Evolutionary conservation across 2,113 vertebrate species (phyloP).

Genomic region (Aptenodytes patagonicus): DNA sequence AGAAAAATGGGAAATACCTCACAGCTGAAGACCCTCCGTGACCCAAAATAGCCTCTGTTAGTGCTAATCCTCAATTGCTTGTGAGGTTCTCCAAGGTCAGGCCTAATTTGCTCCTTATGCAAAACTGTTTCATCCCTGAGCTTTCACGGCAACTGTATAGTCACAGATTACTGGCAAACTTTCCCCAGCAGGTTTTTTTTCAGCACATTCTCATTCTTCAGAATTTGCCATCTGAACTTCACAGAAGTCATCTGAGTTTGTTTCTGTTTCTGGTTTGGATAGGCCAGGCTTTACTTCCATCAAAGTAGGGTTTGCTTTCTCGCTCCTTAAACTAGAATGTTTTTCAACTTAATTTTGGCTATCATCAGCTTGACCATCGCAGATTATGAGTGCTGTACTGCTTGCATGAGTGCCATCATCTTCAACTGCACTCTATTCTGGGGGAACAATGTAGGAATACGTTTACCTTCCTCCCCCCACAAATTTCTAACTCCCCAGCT

Average conservation of each 20-base stretch:
- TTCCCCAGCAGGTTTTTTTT: background rate
- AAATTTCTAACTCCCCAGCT: background rate
- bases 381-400: background rate
- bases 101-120: background rate
- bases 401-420: background rate
- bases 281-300: background rate
- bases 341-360: background rate
- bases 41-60: conserved; percentile 13
- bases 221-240: background rate
- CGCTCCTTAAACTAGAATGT: background rate
- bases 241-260: background rate
- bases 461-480: background rate
- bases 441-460: too few species aligned
- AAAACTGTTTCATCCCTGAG: background rate
- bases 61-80: background rate
- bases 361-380: background rate
- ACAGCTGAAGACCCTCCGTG: background rate
- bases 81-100: background rate
- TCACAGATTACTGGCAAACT: background rate
- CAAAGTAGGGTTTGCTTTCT: background rate
- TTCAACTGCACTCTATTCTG: background rate
- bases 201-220: background rate
- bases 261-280: background rate
- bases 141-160: background rate
- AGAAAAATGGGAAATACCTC: conserved; percentile 36